phyloP scores from a whole-genome alignment of 2,113 vertebrate genomes.

The Ictalurus furcatus region DNA sequence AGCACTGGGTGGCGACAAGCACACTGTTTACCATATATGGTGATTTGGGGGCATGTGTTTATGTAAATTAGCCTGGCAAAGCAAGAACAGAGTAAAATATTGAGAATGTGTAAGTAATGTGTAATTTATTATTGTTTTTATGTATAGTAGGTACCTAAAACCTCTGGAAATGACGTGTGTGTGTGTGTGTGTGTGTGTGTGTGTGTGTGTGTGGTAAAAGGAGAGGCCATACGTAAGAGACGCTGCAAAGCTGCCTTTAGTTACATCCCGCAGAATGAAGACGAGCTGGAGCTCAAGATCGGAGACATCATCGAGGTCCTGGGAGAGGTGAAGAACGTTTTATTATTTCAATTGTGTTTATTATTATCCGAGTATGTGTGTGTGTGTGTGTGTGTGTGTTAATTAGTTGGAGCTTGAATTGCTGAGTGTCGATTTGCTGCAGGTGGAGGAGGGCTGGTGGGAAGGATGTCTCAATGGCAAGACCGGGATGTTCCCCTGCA shows the following conservation, averaged over 20 bases:
- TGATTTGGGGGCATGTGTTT: background rate
- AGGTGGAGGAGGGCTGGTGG: constrained; percentile 99
- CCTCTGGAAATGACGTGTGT: background rate
- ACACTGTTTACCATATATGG: background rate
- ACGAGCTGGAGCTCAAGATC: constrained; percentile 94
- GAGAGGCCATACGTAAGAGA: constrained; percentile 86
- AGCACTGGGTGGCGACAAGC: background rate
- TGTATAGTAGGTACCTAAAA: background rate
- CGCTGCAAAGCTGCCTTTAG: constrained; percentile 97
- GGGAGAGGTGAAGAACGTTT: constrained; percentile 78
- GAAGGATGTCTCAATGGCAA: constrained; percentile 92
- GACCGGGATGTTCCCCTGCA: constrained; percentile 96
- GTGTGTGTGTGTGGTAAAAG: constrained; percentile 64
- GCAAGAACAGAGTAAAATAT: background rate
- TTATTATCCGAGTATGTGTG: background rate
- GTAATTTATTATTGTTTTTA: background rate
- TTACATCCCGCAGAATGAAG: constrained; percentile 95
- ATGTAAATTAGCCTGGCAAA: background rate
- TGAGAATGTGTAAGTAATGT: background rate
- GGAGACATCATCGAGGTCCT: constrained; percentile 94
- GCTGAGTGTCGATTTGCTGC: background rate
- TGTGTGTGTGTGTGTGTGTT: background rate
- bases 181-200: constrained; percentile 60
- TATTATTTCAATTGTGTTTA: background rate
- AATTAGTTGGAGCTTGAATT: background rate